Conservation (phyloP, 2,797 vertebrate genomes). For the Morus bassanus region DNA sequence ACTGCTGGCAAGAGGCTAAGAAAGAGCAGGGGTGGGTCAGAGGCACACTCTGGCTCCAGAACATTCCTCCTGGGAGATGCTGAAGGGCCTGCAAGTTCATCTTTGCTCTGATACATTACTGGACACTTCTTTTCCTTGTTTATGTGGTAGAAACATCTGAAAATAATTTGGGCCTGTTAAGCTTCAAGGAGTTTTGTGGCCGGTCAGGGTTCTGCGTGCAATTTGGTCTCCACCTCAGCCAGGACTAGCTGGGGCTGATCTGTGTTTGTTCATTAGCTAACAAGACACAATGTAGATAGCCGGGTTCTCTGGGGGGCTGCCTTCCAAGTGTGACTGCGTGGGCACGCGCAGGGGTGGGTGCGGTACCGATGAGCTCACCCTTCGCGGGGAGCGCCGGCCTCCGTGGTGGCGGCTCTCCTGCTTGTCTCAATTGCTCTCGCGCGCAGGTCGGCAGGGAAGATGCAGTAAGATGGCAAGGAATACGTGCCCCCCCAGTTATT, state of each 20-base stretch:
- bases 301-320: conserved; percentile 10
- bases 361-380: conserved; percentile 9
- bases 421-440: fast-evolving
- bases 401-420: not conserved
- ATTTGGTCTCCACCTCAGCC: not conserved
- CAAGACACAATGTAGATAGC: not conserved
- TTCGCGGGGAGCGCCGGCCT: not conserved
- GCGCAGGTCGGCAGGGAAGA: not conserved
- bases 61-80: not conserved
- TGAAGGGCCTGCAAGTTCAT: not conserved
- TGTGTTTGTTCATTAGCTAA: not conserved
- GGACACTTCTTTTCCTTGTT: conserved; percentile 36
- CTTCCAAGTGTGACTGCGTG: not conserved
- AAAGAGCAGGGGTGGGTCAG: not conserved
- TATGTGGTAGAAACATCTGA: conserved; percentile 50
- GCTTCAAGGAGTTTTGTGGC: not conserved
- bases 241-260: not conserved
- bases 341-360: not conserved
- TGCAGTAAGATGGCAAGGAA: not conserved
- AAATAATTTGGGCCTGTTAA: conserved; percentile 37
- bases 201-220: not conserved
- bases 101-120: not conserved
- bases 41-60: not conserved
- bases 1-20: conserved; percentile 20
- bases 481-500: not conserved